Percentiles rank a stretch among this genome's conserved stretches.
These are phyloP conservation scores for Hiodon alosoides DNA, from an alignment of 2,113 vertebrate species.

Conservation along the genomic window DNA sequence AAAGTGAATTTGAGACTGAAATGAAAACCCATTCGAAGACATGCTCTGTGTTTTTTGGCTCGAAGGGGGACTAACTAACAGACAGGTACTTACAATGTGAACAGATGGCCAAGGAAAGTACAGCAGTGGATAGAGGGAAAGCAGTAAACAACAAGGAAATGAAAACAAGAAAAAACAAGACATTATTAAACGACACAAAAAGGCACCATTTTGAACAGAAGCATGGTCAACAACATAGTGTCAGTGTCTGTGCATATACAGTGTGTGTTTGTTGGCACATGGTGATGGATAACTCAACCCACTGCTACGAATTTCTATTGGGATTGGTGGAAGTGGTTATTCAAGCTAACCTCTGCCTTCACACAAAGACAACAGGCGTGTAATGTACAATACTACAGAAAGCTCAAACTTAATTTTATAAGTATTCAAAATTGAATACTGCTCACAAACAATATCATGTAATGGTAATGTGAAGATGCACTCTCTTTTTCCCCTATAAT, in stretches of 20 bases:
- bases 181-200: background rate
- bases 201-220: too few species aligned
- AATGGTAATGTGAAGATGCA: slow-evolving; percentile 10
- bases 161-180: slow-evolving; percentile 3
- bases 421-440: background rate
- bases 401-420: background rate
- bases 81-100: slow-evolving; percentile 29
- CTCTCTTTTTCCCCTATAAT: background rate
- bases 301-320: too few species aligned
- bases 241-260: too few species aligned
- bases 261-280: too few species aligned
- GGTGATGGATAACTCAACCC: too few species aligned
- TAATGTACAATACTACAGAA: background rate
- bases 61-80: background rate
- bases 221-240: too few species aligned
- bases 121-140: slow-evolving; percentile 8
- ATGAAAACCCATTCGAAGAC: too few species aligned
- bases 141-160: background rate
- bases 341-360: background rate
- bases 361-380: background rate
- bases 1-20: background rate
- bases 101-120: slow-evolving; percentile 11
- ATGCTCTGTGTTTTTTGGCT: too few species aligned
- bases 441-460: background rate
- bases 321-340: too few species aligned